phyloP scores from a whole-genome alignment of 2,113 vertebrate species.

The Muntiacus reevesi region DNA sequence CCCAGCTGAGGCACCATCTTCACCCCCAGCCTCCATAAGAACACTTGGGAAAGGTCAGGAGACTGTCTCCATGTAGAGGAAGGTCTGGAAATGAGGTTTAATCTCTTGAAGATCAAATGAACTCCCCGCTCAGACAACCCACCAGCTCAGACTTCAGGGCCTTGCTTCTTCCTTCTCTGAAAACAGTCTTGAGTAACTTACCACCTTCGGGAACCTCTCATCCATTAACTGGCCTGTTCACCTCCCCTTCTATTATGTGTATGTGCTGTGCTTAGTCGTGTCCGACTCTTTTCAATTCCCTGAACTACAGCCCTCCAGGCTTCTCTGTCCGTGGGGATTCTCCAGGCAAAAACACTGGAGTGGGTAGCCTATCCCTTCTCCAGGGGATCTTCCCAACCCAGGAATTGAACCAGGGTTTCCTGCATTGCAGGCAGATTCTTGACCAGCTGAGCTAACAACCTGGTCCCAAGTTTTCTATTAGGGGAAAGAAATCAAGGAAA shows the following conservation, averaged over 20 bases:
- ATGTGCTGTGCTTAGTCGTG: neutral
- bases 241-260: neutral
- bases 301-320: neutral
- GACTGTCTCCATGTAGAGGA: neutral
- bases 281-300: neutral
- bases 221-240: neutral
- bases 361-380: neutral
- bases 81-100: constrained; percentile 16
- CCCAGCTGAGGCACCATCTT: neutral
- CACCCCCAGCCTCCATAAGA: neutral
- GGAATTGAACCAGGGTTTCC: neutral
- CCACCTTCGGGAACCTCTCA: neutral
- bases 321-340: neutral
- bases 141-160: neutral
- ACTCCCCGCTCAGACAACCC: neutral
- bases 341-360: neutral
- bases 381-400: neutral
- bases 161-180: neutral
- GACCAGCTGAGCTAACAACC: neutral
- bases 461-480: neutral
- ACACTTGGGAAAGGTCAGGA: neutral
- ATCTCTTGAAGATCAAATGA: constrained; percentile 42
- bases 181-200: neutral
- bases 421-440: neutral
- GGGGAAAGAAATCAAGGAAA: neutral